Conservation (phyloP, 2,888 invertebrate species). For the Dysmachus trigonus region DNA sequence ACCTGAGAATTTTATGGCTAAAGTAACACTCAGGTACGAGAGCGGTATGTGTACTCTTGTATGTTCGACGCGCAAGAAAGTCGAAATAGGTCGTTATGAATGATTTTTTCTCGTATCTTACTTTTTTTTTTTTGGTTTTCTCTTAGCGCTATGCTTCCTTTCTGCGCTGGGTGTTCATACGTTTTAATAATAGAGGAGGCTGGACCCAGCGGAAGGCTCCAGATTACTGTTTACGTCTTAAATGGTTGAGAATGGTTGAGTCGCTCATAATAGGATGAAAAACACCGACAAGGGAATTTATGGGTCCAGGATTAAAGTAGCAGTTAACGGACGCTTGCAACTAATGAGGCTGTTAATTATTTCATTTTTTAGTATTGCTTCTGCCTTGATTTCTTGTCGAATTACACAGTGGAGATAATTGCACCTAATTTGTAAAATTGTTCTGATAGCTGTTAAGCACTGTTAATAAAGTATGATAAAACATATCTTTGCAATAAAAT, state of each 20-base stretch:
- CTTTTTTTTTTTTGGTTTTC: not conserved
- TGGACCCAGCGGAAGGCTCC: not conserved
- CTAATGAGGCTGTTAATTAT: conserved; percentile 24
- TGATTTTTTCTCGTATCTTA: not conserved
- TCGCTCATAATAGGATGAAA: conserved; percentile 20
- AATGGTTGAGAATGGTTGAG: conserved; percentile 22
- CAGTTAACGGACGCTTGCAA: conserved; percentile 9
- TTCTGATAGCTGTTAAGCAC: not conserved
- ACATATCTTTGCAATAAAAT: too few relatives aligned
- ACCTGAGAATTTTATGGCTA: conserved; percentile 29
- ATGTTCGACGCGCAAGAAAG: not conserved
- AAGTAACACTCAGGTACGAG: conserved; percentile 24
- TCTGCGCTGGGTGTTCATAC: conserved; percentile 15
- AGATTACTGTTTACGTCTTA: conserved; percentile 38
- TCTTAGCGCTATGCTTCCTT: not conserved
- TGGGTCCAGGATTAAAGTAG: conserved; percentile 28
- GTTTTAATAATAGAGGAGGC: conserved; percentile 26
- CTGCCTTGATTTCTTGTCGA: not conserved
- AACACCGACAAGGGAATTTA: conserved; percentile 21
- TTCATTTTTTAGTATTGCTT: not conserved
- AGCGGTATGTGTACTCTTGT: not conserved
- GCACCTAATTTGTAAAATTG: not conserved
- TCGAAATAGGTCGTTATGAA: conserved; percentile 38
- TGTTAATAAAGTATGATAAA: not conserved
- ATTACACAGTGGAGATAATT: not conserved